Evolutionary conservation across 2,797 vertebrate species (phyloP).

Genomic region (Micromesistius poutassou): DNA sequence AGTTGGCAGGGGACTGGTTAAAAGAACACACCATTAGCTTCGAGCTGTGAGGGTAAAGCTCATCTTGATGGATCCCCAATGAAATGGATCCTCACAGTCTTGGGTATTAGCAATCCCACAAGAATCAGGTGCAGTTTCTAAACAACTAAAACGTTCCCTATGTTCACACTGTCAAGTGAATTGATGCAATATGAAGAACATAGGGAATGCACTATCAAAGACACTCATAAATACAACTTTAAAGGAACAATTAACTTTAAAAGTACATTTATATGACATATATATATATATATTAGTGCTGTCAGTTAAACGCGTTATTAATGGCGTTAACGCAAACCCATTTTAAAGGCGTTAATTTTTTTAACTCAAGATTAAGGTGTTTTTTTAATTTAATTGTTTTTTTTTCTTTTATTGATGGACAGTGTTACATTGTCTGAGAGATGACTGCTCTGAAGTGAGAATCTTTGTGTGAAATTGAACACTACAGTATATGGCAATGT

Average conservation of each 20-base stretch:
- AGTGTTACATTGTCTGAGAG: too few relatives aligned
- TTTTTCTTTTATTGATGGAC: too few relatives aligned
- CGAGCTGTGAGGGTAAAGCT: too few relatives aligned
- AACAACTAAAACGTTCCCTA: background rate
- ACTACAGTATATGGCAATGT: too few relatives aligned
- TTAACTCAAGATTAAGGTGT: too few relatives aligned
- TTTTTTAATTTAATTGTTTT: too few relatives aligned
- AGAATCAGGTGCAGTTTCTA: background rate
- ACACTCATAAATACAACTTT: background rate
- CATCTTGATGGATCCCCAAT: background rate
- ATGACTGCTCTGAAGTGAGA: too few relatives aligned
- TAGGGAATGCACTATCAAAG: background rate
- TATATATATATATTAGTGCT: too few relatives aligned
- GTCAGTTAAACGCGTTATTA: too few relatives aligned
- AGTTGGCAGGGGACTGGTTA: conserved; percentile 18
- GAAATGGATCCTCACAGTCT: background rate
- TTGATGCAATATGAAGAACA: background rate
- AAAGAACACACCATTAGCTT: background rate
- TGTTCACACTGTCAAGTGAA: background rate
- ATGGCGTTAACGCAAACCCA: too few relatives aligned
- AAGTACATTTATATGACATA: background rate
- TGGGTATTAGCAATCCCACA: background rate
- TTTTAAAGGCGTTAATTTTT: too few relatives aligned
- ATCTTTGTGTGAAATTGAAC: too few relatives aligned
- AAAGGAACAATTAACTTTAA: background rate